Percentiles rank a stretch among this genome's conserved stretches.
These are phyloP conservation scores for Paedocypris micromegethes DNA, from an alignment of 2,797 vertebrate species.

Conservation along the genomic window DNA sequence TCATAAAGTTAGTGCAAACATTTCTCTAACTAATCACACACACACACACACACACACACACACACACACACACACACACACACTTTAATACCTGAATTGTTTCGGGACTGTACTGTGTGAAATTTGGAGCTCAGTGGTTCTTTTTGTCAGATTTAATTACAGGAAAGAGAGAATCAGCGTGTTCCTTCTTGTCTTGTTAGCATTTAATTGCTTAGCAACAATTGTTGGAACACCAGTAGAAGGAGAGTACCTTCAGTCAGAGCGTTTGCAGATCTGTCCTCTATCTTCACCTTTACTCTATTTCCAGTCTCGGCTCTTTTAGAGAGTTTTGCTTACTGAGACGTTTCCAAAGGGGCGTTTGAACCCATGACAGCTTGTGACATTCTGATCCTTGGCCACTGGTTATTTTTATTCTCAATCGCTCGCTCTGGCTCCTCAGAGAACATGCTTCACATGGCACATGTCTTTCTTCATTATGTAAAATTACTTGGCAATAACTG, in stretches of 20 bases:
- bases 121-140: background rate
- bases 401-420: slow-evolving; percentile 54
- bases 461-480: background rate
- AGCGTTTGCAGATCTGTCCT: slow-evolving; percentile 15
- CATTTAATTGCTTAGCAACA: slow-evolving; percentile 34
- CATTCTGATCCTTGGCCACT: slow-evolving; percentile 52
- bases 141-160: background rate
- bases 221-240: slow-evolving; percentile 15
- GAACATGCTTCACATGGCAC: slow-evolving; percentile 4
- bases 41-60: too few species aligned
- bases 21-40: too few species aligned
- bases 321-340: slow-evolving; percentile 62
- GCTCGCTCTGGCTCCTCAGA: slow-evolving; percentile 28
- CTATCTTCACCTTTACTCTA: slow-evolving; percentile 52
- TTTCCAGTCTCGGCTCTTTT: slow-evolving; percentile 58
- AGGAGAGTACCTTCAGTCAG: slow-evolving; percentile 13
- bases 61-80: too few species aligned
- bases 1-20: too few species aligned
- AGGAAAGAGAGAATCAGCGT: slow-evolving; percentile 16
- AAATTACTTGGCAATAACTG: too few species aligned
- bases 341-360: slow-evolving; percentile 57
- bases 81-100: too few species aligned
- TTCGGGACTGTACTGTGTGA: too few species aligned
- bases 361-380: slow-evolving; percentile 57
- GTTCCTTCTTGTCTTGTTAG: slow-evolving; percentile 18